Conservation (phyloP, 2,888 invertebrate species). For the Zygaena filipendulae region DNA sequence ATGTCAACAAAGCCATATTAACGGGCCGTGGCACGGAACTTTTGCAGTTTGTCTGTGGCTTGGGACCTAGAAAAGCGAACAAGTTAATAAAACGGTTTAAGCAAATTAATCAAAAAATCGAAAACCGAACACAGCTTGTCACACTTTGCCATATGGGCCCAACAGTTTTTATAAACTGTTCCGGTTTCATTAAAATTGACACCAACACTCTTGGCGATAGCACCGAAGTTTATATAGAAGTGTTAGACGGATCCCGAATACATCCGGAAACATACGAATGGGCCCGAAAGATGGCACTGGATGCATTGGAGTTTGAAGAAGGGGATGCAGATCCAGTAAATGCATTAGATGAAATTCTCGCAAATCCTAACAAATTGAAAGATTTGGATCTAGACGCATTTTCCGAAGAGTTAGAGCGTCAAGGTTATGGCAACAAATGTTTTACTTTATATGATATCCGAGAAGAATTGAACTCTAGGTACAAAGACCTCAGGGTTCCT, state of each 20-base stretch:
- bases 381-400: constrained; percentile 98
- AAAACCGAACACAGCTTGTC: constrained; percentile 95
- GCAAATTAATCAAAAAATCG: constrained; percentile 90
- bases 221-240: constrained; percentile 95
- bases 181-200: constrained; percentile 98
- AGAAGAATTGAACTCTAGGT: constrained; percentile 92
- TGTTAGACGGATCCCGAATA: constrained; percentile 96
- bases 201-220: constrained; percentile 94
- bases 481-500: constrained; percentile 86
- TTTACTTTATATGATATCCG: constrained; percentile 97
- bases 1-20: constrained; percentile 92
- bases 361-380: constrained; percentile 92
- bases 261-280: constrained; percentile 99
- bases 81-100: constrained; percentile 87
- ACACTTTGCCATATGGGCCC: constrained; percentile 98
- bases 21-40: constrained; percentile 88
- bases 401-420: constrained; percentile 95
- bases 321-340: constrained; percentile 97
- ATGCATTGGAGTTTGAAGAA: constrained; percentile 98
- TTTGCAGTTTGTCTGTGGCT: constrained; percentile 96
- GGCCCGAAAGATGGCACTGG: constrained; percentile 99
- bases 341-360: constrained; percentile 96
- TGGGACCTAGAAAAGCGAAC: constrained; percentile 95
- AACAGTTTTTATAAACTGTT: constrained; percentile 98
- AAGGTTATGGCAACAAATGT: constrained; percentile 88